Evolutionary conservation across 2,888 invertebrate species (phyloP).

Genomic region (Epiblema foenella): DNA sequence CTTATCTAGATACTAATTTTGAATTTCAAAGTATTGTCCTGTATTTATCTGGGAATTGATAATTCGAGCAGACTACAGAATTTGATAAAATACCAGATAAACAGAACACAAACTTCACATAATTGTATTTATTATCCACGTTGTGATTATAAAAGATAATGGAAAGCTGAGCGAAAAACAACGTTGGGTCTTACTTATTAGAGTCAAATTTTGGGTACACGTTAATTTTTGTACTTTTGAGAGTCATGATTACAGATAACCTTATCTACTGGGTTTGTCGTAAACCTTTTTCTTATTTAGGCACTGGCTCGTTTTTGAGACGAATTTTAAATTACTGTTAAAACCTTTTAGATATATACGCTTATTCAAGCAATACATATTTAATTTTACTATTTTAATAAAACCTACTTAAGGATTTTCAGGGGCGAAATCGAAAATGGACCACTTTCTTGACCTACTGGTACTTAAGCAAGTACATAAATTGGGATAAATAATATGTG

Average conservation of each 20-base stretch:
- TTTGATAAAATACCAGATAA: slow-evolving; percentile 33
- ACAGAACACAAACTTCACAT: slow-evolving; percentile 32
- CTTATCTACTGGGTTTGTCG: slow-evolving; percentile 29
- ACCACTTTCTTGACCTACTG: too few species aligned
- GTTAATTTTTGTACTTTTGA: not conserved
- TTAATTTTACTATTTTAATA: too few species aligned
- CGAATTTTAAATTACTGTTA: too few species aligned
- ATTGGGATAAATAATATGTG: not conserved
- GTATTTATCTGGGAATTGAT: not conserved
- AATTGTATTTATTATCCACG: slow-evolving; percentile 8
- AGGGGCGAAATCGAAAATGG: not conserved
- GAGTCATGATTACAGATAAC: slow-evolving; percentile 32
- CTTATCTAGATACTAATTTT: not conserved
- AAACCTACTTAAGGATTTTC: not conserved
- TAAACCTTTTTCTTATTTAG: not conserved
- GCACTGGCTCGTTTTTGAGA: not conserved
- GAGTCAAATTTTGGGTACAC: slow-evolving; percentile 5
- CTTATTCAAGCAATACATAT: not conserved
- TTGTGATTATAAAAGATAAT: slow-evolving; percentile 1
- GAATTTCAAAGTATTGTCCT: not conserved
- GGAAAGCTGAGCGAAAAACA: not conserved
- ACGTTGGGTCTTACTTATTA: slow-evolving; percentile 3
- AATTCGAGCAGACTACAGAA: slow-evolving; percentile 1
- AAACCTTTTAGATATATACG: too few species aligned
- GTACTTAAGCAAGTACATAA: not conserved